Evolutionary conservation across 2,113 vertebrate species (phyloP).

Genomic region (Nesoenas mayeri): DNA sequence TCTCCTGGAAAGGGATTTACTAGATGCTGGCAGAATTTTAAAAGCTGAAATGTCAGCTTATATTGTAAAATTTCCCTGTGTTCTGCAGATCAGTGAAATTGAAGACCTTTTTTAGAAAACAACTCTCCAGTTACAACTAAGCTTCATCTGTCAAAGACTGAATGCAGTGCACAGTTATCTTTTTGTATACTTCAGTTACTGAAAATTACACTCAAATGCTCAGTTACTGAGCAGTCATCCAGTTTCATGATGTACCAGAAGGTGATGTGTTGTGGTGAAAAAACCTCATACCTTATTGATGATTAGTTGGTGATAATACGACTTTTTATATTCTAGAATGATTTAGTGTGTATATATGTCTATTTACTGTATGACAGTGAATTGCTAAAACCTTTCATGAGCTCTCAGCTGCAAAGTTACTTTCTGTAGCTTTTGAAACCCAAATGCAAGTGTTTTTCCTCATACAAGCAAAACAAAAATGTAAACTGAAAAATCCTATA

Average conservation of each 20-base stretch:
- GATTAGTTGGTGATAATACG: not conserved
- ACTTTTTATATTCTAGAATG: not conserved
- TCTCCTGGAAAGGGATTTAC: not conserved
- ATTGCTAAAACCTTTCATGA: not conserved
- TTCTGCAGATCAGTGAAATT: not conserved
- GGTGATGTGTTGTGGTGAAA: not conserved
- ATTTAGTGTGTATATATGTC: not conserved
- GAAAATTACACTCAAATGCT: not conserved
- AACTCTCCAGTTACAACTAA: not conserved
- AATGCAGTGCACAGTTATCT: not conserved
- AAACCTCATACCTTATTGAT: fast-evolving
- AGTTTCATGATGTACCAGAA: not conserved
- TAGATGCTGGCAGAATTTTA: not conserved
- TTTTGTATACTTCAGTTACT: not conserved
- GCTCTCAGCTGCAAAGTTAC: not conserved
- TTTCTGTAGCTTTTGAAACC: not conserved
- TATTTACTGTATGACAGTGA: not conserved
- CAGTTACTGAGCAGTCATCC: not conserved
- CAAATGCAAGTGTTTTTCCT: not conserved
- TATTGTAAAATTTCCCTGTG: not conserved
- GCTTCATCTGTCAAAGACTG: not conserved
- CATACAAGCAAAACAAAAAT: not conserved
- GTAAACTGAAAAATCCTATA: not conserved
- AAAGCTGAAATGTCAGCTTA: not conserved
- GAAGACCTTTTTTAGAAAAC: not conserved